phyloP scores from a whole-genome alignment of 2,113 vertebrate genomes.

The Rhombomys opimus region DNA sequence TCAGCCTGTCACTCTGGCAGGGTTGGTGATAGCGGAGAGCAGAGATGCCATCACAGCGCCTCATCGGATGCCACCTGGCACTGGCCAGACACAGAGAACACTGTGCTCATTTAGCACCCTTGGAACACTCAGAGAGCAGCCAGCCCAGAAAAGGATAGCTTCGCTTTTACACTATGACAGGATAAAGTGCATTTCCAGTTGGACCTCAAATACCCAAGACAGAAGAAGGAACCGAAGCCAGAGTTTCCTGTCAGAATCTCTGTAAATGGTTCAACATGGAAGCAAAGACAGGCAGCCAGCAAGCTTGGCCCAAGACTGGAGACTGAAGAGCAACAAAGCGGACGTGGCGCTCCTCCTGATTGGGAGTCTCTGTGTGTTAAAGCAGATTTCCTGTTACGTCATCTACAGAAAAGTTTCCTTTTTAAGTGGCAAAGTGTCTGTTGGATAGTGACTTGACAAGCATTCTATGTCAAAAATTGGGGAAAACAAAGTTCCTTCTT shows the following conservation, averaged over 20 bases:
- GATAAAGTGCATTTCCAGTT: not conserved
- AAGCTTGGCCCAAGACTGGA: not conserved
- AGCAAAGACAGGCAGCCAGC: not conserved
- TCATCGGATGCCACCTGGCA: not conserved
- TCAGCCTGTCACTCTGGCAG: not conserved
- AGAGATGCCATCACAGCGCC: not conserved
- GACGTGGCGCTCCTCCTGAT: not conserved
- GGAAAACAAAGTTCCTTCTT: not conserved
- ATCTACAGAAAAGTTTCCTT: not conserved
- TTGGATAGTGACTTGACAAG: not conserved
- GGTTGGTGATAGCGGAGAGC: accelerated
- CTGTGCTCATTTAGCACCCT: not conserved
- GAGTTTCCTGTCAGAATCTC: not conserved
- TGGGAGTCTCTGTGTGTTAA: not conserved
- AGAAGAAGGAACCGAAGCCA: not conserved
- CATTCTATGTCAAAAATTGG: not conserved
- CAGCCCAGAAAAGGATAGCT: not conserved
- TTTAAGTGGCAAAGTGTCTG: not conserved
- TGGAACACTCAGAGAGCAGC: not conserved
- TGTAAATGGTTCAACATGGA: not conserved
- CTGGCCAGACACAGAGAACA: not conserved
- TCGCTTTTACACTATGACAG: not conserved
- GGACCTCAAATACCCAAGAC: not conserved
- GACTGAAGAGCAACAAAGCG: not conserved
- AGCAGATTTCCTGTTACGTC: not conserved